phyloP scores from a whole-genome alignment of 1,140 invertebrate genomes.

The Papilio glaucus region DNA sequence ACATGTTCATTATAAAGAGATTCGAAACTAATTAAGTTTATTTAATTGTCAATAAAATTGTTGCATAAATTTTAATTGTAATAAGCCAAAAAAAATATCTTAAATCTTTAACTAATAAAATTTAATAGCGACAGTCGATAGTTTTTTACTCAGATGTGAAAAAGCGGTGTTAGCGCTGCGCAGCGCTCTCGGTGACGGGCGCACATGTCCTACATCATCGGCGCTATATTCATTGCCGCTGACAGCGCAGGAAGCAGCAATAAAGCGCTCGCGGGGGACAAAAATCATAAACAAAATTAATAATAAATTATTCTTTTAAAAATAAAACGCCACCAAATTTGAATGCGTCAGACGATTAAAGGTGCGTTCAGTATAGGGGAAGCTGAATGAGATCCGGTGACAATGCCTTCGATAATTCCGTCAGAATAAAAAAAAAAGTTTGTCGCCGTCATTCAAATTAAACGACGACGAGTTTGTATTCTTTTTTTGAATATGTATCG shows the following conservation, averaged over 20 bases:
- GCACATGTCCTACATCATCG: slow-evolving; percentile 65
- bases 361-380: slow-evolving; percentile 57
- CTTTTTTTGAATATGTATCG: slow-evolving; percentile 72
- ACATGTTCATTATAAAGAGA: too few relatives aligned
- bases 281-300: slow-evolving; percentile 73
- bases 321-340: slow-evolving; percentile 69
- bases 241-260: slow-evolving; percentile 75
- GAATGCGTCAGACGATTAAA: slow-evolving; percentile 69
- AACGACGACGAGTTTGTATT: slow-evolving; percentile 63
- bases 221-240: slow-evolving; percentile 68
- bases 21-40: too few relatives aligned
- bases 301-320: slow-evolving; percentile 61
- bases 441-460: slow-evolving; percentile 72
- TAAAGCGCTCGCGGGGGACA: slow-evolving; percentile 61
- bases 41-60: too few relatives aligned
- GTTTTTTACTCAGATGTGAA: background rate
- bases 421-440: slow-evolving; percentile 64
- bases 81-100: background rate
- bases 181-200: slow-evolving; percentile 14
- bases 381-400: slow-evolving; percentile 61
- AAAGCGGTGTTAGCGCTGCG: slow-evolving; percentile 9
- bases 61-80: too few relatives aligned
- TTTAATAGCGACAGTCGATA: background rate
- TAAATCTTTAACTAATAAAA: background rate
- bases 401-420: slow-evolving; percentile 68